phyloP scores from a whole-genome alignment of 1,140 invertebrate species.

The Intoshia linei region DNA sequence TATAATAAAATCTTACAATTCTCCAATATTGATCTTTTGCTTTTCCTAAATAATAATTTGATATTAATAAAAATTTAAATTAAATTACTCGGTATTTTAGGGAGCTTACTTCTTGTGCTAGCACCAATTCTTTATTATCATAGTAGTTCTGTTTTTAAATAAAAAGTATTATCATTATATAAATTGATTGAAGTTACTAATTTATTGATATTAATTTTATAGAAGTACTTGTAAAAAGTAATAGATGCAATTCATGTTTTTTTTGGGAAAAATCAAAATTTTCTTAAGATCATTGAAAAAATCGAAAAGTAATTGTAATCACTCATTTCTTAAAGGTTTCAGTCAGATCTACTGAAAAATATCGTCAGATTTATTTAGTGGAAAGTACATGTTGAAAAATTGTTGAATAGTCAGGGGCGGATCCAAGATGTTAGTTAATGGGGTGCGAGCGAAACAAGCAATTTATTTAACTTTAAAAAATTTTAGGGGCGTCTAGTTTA shows the following conservation, averaged over 20 bases:
- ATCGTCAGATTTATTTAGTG: background rate
- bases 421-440: no score
- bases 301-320: background rate
- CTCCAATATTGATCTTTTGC: no score
- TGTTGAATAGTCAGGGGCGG: no score
- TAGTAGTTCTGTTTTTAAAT: background rate
- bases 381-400: no score
- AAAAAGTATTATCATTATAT: background rate
- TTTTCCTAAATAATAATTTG: no score
- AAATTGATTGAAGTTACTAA: background rate
- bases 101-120: background rate
- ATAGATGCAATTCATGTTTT: conserved; percentile 2
- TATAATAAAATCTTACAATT: no score
- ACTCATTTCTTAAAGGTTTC: conserved; percentile 4
- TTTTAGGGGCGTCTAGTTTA: no score
- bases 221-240: background rate
- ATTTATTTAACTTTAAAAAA: no score
- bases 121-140: background rate
- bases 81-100: conserved; percentile 3
- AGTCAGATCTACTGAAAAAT: background rate
- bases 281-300: background rate
- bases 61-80: no score
- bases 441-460: no score
- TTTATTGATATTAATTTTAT: background rate
- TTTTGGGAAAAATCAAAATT: background rate